Conservation (phyloP, 2,113 vertebrate species). For the Antennarius striatus region DNA sequence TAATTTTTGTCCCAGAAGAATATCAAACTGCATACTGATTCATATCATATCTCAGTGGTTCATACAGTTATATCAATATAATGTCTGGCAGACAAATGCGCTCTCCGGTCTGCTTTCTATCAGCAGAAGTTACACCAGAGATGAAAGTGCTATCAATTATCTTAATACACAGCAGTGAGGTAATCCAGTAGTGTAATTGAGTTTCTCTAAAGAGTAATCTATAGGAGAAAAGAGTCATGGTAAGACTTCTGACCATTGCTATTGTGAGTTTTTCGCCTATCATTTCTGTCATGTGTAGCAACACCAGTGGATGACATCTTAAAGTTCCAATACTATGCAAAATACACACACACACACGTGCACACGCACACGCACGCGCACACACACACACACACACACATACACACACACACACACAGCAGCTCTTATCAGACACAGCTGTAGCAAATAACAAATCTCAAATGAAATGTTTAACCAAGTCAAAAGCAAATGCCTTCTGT, state of each 20-base stretch:
- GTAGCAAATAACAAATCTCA: too few species aligned
- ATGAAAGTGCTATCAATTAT: slow-evolving; percentile 45
- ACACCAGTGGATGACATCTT: too few species aligned
- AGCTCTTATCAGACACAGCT: too few species aligned
- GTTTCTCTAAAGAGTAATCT: slow-evolving; percentile 47
- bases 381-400: too few species aligned
- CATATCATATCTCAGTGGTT: slow-evolving; percentile 43
- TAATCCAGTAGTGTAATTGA: slow-evolving; percentile 61
- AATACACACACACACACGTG: too few species aligned
- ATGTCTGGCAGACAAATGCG: slow-evolving; percentile 46
- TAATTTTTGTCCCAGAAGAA: slow-evolving; percentile 25
- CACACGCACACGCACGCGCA: too few species aligned
- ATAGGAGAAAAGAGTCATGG: neutral
- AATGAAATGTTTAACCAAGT: too few species aligned
- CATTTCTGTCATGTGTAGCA: neutral
- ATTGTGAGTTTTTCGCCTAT: slow-evolving; percentile 7
- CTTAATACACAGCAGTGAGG: slow-evolving; percentile 28
- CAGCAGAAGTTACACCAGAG: slow-evolving; percentile 7
- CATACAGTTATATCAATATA: slow-evolving; percentile 58
- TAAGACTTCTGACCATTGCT: too few species aligned
- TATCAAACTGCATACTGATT: slow-evolving; percentile 37
- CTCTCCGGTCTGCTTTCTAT: slow-evolving; percentile 53
- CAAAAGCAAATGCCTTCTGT: too few species aligned
- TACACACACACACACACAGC: too few species aligned
- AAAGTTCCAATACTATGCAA: too few species aligned